Percentiles rank a stretch among this genome's conserved stretches.
Conservation (phyloP, 2,797 vertebrate species). For the Limnodromus scolopaceus region DNA sequence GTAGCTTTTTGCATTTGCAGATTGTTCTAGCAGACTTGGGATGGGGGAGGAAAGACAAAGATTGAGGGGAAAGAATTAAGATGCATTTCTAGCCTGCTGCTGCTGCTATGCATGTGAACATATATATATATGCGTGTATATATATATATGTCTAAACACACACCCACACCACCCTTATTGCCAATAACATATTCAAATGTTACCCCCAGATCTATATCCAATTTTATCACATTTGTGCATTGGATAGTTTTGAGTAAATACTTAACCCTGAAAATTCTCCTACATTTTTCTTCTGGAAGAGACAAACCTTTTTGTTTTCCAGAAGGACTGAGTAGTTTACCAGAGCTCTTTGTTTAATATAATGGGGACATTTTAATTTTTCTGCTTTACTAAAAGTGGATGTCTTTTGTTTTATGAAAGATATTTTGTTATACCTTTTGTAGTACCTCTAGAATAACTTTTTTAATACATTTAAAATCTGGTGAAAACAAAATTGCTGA, state of each 20-base stretch:
- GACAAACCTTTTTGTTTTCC: background rate
- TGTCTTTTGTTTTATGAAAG: background rate
- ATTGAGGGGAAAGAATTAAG: background rate
- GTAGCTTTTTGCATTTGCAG: background rate
- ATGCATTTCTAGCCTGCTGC: background rate
- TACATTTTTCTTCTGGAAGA: background rate
- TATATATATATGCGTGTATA: rapidly evolving
- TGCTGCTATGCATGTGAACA: background rate
- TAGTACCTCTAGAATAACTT: background rate
- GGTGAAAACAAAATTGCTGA: background rate
- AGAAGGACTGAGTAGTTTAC: background rate
- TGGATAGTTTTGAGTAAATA: background rate
- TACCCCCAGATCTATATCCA: background rate
- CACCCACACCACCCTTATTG: background rate
- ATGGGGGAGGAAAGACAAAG: background rate
- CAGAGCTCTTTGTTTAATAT: background rate
- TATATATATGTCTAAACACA: rapidly evolving
- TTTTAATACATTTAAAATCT: background rate
- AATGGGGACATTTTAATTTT: background rate
- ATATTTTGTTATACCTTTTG: background rate
- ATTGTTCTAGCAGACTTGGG: background rate
- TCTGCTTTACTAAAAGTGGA: background rate
- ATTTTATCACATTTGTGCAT: background rate
- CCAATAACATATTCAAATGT: background rate
- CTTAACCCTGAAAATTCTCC: background rate